A percentile compares a stretch with the other conserved stretches of the same genome.
Conservation (phyloP, 2,797 vertebrate genomes). For the Phrynocephalus vlangalii region DNA sequence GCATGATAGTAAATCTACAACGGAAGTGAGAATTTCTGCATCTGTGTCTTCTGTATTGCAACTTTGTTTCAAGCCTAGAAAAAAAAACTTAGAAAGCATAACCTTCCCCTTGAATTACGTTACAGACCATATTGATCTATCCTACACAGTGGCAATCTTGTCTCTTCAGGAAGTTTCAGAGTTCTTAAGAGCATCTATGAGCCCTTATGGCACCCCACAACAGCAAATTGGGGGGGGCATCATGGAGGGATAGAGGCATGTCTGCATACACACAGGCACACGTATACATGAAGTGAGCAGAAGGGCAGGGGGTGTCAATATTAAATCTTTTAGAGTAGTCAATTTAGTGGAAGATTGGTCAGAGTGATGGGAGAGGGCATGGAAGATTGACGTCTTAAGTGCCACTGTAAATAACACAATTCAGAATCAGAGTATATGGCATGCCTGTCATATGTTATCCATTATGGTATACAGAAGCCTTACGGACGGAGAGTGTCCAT, state of each 20-base stretch:
- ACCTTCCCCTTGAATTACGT: too few species aligned
- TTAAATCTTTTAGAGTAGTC: background rate
- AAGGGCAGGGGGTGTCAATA: background rate
- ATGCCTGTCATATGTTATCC: background rate
- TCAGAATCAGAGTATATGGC: constrained; percentile 7
- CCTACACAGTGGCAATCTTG: background rate
- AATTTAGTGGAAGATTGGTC: background rate
- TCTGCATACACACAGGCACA: too few species aligned
- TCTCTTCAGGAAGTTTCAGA: too few species aligned
- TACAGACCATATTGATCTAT: too few species aligned
- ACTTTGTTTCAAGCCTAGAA: too few species aligned
- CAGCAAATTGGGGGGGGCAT: background rate
- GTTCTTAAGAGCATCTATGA: background rate
- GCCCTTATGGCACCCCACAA: background rate
- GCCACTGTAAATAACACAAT: background rate
- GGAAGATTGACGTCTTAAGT: background rate
- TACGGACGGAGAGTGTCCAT: too few species aligned
- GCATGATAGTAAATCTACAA: too few species aligned
- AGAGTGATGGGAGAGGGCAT: background rate
- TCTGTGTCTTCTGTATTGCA: too few species aligned
- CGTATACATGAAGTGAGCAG: background rate
- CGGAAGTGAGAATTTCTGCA: too few species aligned
- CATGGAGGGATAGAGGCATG: accelerated
- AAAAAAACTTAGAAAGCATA: too few species aligned
- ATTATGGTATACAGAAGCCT: accelerated